Evolutionary conservation across 2,888 invertebrate species (phyloP), one percentile per base, ranked within the genome.

Genomic region (Cenopis cana): DNA sequence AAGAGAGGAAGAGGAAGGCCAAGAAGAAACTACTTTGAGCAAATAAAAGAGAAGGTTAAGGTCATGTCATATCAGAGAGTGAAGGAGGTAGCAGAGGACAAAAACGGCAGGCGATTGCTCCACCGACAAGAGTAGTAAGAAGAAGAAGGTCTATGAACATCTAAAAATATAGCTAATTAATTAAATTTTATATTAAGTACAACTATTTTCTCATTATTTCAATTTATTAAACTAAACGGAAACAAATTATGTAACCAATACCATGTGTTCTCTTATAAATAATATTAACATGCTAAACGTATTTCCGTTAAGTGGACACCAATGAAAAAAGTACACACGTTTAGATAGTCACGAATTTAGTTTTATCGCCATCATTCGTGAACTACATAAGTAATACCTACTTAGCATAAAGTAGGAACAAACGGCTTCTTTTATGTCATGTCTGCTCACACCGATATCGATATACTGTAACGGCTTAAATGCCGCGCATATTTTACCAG

Each of bases 401-500:
- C 41, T 64, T 65, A 60, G 65, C 59, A 65, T 60, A 65, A 46
- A 38, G 52, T 77, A 78, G 76, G 75, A 73, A 77, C 78, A 75
- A 81, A 80, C 79, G 78, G 79, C 67, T 72, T 75, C 77, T 78
- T 82, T 83, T 76, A 80, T 79, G 80, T 78, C 76, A 68, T 76
- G 76, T 77, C 78, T 77, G 81, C 78, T 80, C 75, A 79, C 74
- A 76, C 75, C 82, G 77, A 81, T 78, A 76, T 69, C 74, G 76
- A 79, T 75, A 72, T 72, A n/a, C n/a, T n/a, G 61, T 68, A 73
- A 72, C 72, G 76, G 75, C 78, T 80, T 79, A 81, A 84, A 88
- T 82, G 81, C 83, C 81, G 80, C 78, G 83, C 80, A 83, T 83
- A 84, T 85, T 85, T 84, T 84, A 79, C 73, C 72, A 76, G 79